phyloP scores from a whole-genome alignment of 2,888 invertebrate species.

The Melanargia galathea region DNA sequence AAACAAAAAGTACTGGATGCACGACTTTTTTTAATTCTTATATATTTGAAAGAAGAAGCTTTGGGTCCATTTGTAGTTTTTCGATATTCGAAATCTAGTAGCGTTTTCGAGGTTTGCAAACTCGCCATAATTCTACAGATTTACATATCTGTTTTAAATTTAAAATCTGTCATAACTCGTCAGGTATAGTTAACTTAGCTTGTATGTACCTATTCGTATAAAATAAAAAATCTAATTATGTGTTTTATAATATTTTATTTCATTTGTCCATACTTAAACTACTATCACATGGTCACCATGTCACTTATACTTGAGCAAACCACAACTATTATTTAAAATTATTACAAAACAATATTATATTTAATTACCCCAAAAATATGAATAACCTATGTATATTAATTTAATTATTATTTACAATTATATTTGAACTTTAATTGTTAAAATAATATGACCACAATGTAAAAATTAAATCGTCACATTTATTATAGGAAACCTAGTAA shows the following conservation, averaged over 20 bases:
- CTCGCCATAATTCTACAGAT: too few relatives aligned
- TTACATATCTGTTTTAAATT: too few relatives aligned
- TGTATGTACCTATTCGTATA: too few relatives aligned
- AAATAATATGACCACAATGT: not conserved
- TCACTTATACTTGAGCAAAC: conserved; percentile 29
- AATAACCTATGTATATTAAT: not conserved
- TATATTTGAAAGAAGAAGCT: too few relatives aligned
- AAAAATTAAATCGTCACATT: not conserved
- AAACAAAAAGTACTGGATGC: too few relatives aligned
- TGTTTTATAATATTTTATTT: conserved; percentile 1
- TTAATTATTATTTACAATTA: not conserved
- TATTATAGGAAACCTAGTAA: not conserved
- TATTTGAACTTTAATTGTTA: conserved; percentile 5
- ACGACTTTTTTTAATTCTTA: too few relatives aligned
- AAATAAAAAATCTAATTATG: conserved; percentile 1
- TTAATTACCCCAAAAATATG: not conserved
- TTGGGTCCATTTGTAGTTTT: too few relatives aligned
- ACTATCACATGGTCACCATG: conserved; percentile 28
- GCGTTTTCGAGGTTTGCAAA: too few relatives aligned
- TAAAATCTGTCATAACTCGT: too few relatives aligned
- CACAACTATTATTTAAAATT: conserved; percentile 16
- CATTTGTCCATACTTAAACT: conserved; percentile 21
- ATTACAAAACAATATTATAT: not conserved
- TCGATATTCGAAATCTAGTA: too few relatives aligned
- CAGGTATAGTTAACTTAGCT: too few relatives aligned